These are phyloP conservation scores for Dryoscopus gambensis DNA, from an alignment of 2,113 vertebrate genomes.

Conservation along the genomic window DNA sequence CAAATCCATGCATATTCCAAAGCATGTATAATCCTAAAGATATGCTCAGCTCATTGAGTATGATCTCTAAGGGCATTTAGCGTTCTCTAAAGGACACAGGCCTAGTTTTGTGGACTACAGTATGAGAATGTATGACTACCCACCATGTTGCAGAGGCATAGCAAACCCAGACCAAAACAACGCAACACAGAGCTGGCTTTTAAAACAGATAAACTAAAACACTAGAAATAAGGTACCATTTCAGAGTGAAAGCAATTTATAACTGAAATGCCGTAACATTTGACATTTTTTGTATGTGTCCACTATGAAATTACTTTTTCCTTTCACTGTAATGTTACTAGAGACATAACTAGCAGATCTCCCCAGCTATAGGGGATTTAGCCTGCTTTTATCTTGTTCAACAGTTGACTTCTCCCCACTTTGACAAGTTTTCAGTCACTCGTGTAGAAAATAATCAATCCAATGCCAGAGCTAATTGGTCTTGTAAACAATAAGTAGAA, in stretches of 20 bases:
- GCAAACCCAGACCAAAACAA: not conserved
- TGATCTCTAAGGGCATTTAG: not conserved
- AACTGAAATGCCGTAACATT: not conserved
- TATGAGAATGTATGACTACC: not conserved
- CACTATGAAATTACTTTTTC: not conserved
- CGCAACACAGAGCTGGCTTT: not conserved
- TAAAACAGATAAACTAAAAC: not conserved
- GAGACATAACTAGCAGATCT: not conserved
- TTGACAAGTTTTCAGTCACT: not conserved
- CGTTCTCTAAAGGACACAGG: not conserved
- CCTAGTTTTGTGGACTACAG: not conserved
- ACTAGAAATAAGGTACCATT: not conserved
- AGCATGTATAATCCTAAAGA: not conserved
- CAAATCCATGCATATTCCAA: not conserved
- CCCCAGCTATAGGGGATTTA: not conserved
- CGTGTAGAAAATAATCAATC: not conserved
- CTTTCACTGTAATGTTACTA: not conserved
- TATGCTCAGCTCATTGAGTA: not conserved
- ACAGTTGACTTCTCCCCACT: not conserved
- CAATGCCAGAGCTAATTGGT: slow-evolving; percentile 15
- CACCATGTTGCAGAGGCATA: not conserved
- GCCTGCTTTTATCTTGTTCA: not conserved
- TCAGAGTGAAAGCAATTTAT: not conserved
- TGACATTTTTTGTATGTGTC: not conserved
- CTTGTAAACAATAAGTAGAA: slow-evolving; percentile 41